phyloP scores from a whole-genome alignment of 2,797 vertebrate species.

The Hypotaenidia okinawae region DNA sequence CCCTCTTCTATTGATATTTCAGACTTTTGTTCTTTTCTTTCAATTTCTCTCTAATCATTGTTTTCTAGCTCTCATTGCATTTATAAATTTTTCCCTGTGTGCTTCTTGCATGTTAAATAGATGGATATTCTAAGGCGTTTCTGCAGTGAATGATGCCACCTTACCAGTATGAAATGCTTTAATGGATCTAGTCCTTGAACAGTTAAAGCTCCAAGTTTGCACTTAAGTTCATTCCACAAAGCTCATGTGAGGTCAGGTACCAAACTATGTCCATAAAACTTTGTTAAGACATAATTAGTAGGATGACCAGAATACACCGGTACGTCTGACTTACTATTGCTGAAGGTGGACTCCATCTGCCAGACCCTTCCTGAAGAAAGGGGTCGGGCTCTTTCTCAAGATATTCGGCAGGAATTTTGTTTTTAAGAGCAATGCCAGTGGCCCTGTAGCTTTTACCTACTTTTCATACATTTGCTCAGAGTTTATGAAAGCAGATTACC shows the following conservation, averaged over 20 bases:
- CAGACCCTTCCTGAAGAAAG: neutral
- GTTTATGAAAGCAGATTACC: neutral
- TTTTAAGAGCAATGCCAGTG: neutral
- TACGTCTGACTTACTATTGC: neutral
- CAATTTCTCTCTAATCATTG: neutral
- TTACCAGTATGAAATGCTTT: neutral
- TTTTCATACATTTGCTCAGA: neutral
- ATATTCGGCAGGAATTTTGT: neutral
- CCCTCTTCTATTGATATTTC: neutral
- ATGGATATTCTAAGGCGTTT: neutral
- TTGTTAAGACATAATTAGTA: neutral
- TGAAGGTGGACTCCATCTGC: neutral
- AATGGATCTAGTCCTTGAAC: neutral
- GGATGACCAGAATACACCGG: neutral
- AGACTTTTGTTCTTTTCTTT: neutral
- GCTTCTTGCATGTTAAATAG: neutral
- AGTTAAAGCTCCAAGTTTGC: neutral
- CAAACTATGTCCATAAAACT: neutral
- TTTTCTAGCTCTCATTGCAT: neutral
- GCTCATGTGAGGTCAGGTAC: neutral
- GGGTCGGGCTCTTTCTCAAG: neutral
- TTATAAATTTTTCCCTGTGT: accelerated
- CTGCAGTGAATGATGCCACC: neutral
- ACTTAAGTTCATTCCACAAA: neutral
- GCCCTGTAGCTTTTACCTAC: neutral